phyloP scores from a whole-genome alignment of 1,140 invertebrate genomes.

The Heliconius hermathena region DNA sequence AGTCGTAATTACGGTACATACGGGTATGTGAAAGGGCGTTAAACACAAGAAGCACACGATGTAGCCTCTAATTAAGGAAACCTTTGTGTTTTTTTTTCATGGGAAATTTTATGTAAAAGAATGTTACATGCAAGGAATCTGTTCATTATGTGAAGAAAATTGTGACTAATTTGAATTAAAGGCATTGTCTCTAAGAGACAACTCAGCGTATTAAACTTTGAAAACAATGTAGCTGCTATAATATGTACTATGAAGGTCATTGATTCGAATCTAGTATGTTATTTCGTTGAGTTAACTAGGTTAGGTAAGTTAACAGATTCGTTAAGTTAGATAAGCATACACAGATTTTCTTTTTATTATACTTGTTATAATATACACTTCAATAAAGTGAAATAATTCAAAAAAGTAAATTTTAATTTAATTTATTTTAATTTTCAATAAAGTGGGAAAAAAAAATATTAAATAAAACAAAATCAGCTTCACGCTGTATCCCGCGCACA shows the following conservation, averaged over 20 bases:
- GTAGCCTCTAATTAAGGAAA: constrained; percentile 27
- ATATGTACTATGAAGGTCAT: background rate
- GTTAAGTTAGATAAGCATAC: too few species aligned
- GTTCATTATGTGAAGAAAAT: constrained; percentile 32
- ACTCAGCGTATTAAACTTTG: background rate
- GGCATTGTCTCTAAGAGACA: background rate
- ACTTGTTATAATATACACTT: too few species aligned
- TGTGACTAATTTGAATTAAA: background rate
- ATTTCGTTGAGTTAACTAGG: background rate
- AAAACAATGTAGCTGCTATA: background rate
- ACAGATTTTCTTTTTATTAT: too few species aligned
- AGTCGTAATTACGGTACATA: constrained; percentile 16
- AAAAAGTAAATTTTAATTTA: too few species aligned
- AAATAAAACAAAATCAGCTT: too few species aligned
- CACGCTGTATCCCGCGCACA: too few species aligned
- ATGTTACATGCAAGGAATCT: constrained; percentile 22
- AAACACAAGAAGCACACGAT: constrained; percentile 15
- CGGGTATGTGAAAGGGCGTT: constrained; percentile 23
- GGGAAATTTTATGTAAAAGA: constrained; percentile 26
- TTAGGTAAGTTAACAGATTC: too few species aligned
- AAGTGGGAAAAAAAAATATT: too few species aligned
- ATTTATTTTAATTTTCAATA: too few species aligned
- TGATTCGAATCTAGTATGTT: background rate
- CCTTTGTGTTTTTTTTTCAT: constrained; percentile 34
- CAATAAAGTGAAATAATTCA: too few species aligned